phyloP scores from a whole-genome alignment of 2,888 invertebrate species.

The Acleris holmiana region DNA sequence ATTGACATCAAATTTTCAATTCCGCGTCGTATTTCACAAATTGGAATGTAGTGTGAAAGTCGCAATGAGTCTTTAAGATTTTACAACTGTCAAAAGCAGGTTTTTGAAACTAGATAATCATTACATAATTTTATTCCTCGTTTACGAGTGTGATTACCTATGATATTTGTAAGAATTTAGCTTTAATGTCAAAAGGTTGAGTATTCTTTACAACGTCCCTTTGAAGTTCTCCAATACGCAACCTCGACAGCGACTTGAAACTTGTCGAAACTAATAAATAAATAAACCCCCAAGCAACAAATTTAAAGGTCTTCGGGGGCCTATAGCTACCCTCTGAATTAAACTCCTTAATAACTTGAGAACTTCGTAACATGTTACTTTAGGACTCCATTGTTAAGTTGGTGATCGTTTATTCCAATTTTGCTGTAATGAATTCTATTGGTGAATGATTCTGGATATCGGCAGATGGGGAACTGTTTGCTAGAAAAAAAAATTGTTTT shows the following conservation, averaged over 20 bases:
- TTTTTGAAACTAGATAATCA: no score
- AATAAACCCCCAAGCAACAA: constrained; percentile 56
- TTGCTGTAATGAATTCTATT: constrained; percentile 16
- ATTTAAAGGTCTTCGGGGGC: constrained; percentile 61
- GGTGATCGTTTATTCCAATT: constrained; percentile 15
- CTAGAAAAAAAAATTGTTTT: no score
- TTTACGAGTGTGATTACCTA: no score
- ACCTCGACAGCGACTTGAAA: constrained; percentile 41
- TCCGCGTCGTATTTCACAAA: no score
- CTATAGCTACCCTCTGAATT: constrained; percentile 64
- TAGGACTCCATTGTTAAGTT: constrained; percentile 37
- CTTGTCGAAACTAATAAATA: constrained; percentile 55
- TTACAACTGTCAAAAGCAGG: no score
- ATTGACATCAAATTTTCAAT: constrained; percentile 9
- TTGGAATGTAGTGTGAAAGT: no score
- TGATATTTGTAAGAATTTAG: no score
- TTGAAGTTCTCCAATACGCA: constrained; percentile 25
- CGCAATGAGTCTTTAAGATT: no score
- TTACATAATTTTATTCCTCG: no score
- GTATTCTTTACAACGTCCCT: constrained; percentile 14
- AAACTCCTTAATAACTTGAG: constrained; percentile 58
- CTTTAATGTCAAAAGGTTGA: neutral
- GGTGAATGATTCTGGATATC: neutral
- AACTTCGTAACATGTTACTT: constrained; percentile 60
- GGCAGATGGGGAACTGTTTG: neutral